A percentile compares a stretch with the other conserved stretches of the same genome.
These are phyloP conservation scores for Eumacrocentrus americanus DNA, from an alignment of 2,888 invertebrate species.

Conservation along the genomic window DNA sequence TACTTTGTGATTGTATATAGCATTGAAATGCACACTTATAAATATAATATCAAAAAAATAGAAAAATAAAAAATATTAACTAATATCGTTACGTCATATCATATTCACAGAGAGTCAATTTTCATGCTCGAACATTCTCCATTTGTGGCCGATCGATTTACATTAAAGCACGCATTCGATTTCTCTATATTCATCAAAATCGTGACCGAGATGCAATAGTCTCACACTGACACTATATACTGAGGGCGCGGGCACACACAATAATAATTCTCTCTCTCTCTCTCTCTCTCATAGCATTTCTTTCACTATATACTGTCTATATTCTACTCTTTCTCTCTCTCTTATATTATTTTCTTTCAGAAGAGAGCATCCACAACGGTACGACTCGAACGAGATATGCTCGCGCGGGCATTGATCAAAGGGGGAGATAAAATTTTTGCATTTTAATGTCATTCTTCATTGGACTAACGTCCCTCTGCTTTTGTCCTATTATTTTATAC, in stretches of 20 bases:
- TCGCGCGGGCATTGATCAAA: slow-evolving; percentile 16
- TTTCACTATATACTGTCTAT: neutral
- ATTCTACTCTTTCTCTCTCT: neutral
- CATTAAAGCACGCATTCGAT: neutral
- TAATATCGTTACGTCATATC: too few species aligned
- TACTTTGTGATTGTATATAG: neutral
- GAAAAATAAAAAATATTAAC: too few species aligned
- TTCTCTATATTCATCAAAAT: neutral
- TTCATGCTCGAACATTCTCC: too few species aligned
- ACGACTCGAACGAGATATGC: slow-evolving; percentile 1
- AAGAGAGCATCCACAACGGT: neutral
- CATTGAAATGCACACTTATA: too few species aligned
- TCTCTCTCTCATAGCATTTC: neutral
- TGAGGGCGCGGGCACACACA: neutral
- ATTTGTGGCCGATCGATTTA: neutral
- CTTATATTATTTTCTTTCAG: neutral
- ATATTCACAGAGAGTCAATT: too few species aligned
- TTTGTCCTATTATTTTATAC: slow-evolving; percentile 45
- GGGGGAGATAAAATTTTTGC: slow-evolving; percentile 35
- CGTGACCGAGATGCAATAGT: neutral
- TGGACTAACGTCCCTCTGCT: slow-evolving; percentile 30
- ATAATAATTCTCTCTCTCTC: neutral
- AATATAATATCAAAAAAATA: too few species aligned
- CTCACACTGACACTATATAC: neutral
- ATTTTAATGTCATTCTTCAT: slow-evolving; percentile 40